These are phyloP conservation scores for Redunca redunca DNA, from an alignment of 2,113 vertebrate genomes.

Conservation along the genomic window DNA sequence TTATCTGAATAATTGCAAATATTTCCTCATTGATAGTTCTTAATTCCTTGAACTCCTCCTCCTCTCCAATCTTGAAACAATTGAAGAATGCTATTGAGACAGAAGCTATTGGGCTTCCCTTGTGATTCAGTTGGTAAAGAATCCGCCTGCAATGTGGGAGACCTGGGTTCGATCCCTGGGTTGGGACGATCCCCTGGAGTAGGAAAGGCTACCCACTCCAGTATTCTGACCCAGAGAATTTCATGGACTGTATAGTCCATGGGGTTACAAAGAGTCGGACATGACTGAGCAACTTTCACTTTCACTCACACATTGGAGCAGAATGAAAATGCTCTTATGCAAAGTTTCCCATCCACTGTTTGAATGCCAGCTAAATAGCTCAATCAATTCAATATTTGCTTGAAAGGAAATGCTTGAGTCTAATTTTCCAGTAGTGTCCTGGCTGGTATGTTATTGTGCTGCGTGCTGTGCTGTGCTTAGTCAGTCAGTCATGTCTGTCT, in stretches of 20 bases:
- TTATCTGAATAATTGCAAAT: not conserved
- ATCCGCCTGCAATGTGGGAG: not conserved
- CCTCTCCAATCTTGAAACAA: not conserved
- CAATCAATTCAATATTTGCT: not conserved
- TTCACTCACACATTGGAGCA: not conserved
- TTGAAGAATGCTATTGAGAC: not conserved
- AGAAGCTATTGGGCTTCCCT: not conserved
- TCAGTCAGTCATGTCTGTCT: not conserved
- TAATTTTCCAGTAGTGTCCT: not conserved
- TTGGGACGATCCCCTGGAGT: not conserved
- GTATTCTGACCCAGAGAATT: not conserved
- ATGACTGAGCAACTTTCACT: not conserved
- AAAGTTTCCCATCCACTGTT: not conserved
- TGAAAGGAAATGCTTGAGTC: not conserved
- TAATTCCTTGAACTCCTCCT: not conserved
- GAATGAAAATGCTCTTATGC: not conserved
- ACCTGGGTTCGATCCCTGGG: not conserved
- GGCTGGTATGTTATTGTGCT: not conserved
- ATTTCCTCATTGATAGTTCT: not conserved
- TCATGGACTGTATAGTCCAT: not conserved
- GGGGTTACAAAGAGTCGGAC: not conserved
- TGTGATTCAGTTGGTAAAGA: not conserved
- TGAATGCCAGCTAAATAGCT: not conserved
- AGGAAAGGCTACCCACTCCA: not conserved
- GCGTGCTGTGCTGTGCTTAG: not conserved